phyloP scores from a whole-genome alignment of 1,140 invertebrate species.

The Eupeodes corollae region DNA sequence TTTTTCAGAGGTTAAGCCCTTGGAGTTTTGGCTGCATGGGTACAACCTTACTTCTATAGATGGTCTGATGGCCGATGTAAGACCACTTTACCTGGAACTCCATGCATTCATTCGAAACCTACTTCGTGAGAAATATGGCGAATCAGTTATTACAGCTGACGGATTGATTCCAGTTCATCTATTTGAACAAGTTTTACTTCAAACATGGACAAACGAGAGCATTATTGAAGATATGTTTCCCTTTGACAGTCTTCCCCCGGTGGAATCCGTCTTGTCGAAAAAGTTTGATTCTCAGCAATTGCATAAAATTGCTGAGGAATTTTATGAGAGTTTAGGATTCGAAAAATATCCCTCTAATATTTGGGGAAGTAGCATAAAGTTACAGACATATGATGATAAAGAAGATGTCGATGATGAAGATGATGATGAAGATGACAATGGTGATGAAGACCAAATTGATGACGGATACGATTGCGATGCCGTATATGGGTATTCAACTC shows the following conservation, averaged over 20 bases:
- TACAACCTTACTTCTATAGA: too few relatives aligned
- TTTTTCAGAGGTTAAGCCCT: slow-evolving; percentile 20
- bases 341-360: not conserved
- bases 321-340: slow-evolving; percentile 28
- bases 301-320: slow-evolving; percentile 23
- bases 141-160: slow-evolving; percentile 48
- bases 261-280: slow-evolving; percentile 22
- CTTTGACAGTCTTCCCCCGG: slow-evolving; percentile 19
- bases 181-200: slow-evolving; percentile 40
- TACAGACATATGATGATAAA: too few relatives aligned
- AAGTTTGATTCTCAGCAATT: slow-evolving; percentile 18
- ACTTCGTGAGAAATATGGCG: slow-evolving; percentile 61
- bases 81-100: slow-evolving; percentile 71
- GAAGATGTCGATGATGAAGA: slow-evolving; percentile 9
- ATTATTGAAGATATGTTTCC: slow-evolving; percentile 27
- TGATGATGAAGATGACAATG: slow-evolving; percentile 24
- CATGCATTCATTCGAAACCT: slow-evolving; percentile 75
- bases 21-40: slow-evolving; percentile 27
- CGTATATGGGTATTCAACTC: slow-evolving; percentile 27
- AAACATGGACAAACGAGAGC: slow-evolving; percentile 29
- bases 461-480: slow-evolving; percentile 28
- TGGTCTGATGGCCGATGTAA: slow-evolving; percentile 48
- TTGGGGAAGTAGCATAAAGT: too few relatives aligned
- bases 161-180: slow-evolving; percentile 85
- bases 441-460: slow-evolving; percentile 27